Evolutionary conservation across 2,113 vertebrate genomes (phyloP).

Genomic region (Shinisaurus crocodilurus): DNA sequence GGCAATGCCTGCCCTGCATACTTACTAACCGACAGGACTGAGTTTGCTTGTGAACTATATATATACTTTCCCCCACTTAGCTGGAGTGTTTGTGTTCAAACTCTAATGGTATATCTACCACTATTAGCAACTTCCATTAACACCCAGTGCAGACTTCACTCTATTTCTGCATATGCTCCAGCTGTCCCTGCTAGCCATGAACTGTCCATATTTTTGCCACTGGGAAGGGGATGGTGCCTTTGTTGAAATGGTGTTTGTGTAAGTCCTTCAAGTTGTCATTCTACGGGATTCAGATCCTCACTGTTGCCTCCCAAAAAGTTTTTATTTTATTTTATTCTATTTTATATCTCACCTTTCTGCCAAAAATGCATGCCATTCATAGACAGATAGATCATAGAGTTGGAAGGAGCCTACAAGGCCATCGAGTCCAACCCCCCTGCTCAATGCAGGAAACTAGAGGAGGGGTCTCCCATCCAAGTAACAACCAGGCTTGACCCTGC

Average conservation of each 20-base stretch:
- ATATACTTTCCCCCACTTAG: constrained; percentile 25
- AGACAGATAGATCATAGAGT: no score
- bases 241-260: not conserved
- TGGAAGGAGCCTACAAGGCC: no score
- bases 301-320: no score
- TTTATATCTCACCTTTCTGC: no score
- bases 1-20: constrained; percentile 39
- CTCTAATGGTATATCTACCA: not conserved
- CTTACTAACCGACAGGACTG: constrained; percentile 49
- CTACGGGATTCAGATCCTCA: not conserved
- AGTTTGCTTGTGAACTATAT: constrained; percentile 29
- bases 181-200: not conserved
- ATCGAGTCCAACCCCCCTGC: no score
- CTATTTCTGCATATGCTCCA: not conserved
- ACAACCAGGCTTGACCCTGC: no score
- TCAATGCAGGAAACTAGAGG: no score
- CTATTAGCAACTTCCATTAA: not conserved
- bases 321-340: no score
- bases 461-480: no score
- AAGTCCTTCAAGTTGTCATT: not conserved
- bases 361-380: no score
- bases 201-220: not conserved
- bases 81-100: not conserved
- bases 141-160: not conserved
- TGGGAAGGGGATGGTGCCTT: not conserved